These are phyloP conservation scores for Aleiodes alternator DNA, from an alignment of 2,888 invertebrate genomes.

Conservation along the genomic window DNA sequence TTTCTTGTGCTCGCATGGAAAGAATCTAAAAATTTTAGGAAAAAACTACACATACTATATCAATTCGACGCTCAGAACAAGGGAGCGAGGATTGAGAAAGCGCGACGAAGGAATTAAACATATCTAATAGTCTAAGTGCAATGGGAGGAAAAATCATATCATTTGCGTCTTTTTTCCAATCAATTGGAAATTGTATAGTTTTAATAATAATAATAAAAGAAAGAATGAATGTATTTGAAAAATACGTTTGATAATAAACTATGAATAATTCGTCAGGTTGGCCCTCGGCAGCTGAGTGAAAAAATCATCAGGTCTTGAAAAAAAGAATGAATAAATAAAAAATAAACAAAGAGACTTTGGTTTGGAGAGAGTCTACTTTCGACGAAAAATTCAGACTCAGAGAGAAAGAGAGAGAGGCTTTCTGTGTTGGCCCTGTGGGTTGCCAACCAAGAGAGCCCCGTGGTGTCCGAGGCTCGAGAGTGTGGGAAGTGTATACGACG, in stretches of 20 bases:
- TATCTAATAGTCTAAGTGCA: not conserved
- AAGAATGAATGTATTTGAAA: not conserved
- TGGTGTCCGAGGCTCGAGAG: slow-evolving; percentile 4
- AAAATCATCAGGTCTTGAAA: slow-evolving; percentile 7
- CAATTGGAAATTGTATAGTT: not conserved
- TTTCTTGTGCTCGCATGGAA: slow-evolving; percentile 13
- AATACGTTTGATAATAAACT: slow-evolving; percentile 38
- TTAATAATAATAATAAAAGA: not conserved
- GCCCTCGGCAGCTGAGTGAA: slow-evolving; percentile 44
- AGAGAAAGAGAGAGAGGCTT: not conserved
- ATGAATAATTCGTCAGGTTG: slow-evolving; percentile 60
- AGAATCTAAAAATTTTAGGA: not conserved
- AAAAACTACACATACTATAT: not conserved
- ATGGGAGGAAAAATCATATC: not conserved
- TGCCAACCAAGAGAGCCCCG: slow-evolving; percentile 19
- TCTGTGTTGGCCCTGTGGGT: slow-evolving; percentile 25
- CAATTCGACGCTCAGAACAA: not conserved
- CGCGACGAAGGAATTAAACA: slow-evolving; percentile 5
- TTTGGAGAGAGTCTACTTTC: slow-evolving; percentile 31
- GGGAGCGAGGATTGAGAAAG: slow-evolving; percentile 29
- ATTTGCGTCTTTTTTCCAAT: not conserved
- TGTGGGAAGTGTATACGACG: slow-evolving; percentile 1
- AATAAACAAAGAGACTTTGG: not conserved
- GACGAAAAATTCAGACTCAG: slow-evolving; percentile 28
- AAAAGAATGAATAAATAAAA: not conserved